Percentiles rank a stretch among this genome's conserved stretches.
Evolutionary conservation across 2,888 invertebrate species (phyloP).

Genomic region (Linnaemya tessellans): DNA sequence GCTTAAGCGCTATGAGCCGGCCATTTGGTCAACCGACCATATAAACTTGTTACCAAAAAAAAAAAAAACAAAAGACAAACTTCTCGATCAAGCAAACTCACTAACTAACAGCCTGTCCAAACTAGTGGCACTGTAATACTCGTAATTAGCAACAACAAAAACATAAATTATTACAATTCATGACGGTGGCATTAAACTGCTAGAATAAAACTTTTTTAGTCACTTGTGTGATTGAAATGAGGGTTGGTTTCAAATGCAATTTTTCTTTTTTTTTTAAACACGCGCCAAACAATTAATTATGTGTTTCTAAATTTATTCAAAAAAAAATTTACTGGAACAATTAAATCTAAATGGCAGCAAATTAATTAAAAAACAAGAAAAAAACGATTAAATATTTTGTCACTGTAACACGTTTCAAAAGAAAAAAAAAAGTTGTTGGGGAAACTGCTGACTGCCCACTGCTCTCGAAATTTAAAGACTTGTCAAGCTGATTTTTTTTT

Average conservation of each 20-base stretch:
- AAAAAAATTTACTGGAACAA: slow-evolving; percentile 49
- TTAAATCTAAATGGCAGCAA: slow-evolving; percentile 63
- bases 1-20: slow-evolving; percentile 1
- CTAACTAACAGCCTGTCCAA: slow-evolving; percentile 17
- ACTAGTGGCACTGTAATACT: slow-evolving; percentile 36
- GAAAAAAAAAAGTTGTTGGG: neutral
- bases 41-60: slow-evolving; percentile 44
- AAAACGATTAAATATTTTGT: slow-evolving; percentile 38
- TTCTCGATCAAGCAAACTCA: neutral
- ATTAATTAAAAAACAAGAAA: slow-evolving; percentile 47
- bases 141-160: slow-evolving; percentile 34
- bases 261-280: slow-evolving; percentile 37
- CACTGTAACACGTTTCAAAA: slow-evolving; percentile 42
- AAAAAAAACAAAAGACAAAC: neutral
- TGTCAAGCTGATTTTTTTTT: too few relatives aligned
- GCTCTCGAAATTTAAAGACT: too few relatives aligned
- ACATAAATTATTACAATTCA: slow-evolving; percentile 54
- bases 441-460: neutral
- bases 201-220: slow-evolving; percentile 35
- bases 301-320: slow-evolving; percentile 42
- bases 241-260: slow-evolving; percentile 15
- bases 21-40: slow-evolving; percentile 42
- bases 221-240: neutral
- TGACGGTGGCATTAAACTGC: slow-evolving; percentile 55
- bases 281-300: slow-evolving; percentile 63